Conservation (phyloP, 2,797 vertebrate species). For the Notamacropus eugenii region DNA sequence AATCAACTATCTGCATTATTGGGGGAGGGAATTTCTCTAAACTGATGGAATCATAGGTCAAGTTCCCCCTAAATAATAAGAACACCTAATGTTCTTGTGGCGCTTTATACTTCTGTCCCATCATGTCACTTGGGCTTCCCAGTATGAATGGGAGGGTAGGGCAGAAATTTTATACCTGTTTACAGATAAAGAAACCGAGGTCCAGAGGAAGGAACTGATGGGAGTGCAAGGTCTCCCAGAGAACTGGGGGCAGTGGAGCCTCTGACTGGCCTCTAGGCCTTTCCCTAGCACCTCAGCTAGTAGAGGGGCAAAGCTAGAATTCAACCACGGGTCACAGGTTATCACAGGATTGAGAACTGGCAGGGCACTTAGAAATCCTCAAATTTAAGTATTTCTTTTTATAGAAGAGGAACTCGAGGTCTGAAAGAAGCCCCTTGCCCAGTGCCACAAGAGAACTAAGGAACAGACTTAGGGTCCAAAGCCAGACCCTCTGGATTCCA, state of each 20-base stretch:
- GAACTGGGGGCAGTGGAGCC: neutral
- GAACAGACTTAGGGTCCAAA: slow-evolving; percentile 46
- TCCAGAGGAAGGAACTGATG: neutral
- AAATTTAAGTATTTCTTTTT: neutral
- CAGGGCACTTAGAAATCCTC: neutral
- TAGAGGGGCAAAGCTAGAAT: neutral
- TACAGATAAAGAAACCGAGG: neutral
- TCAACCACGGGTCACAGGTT: neutral
- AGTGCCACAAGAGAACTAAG: slow-evolving; percentile 14
- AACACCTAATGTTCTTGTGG: neutral
- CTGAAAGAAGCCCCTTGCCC: slow-evolving; percentile 44
- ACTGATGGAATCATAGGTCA: neutral
- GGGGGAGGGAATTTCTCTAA: neutral
- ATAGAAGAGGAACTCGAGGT: slow-evolving; percentile 30
- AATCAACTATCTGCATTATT: neutral
- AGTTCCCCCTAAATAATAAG: neutral
- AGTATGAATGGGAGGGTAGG: neutral
- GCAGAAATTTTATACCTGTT: neutral
- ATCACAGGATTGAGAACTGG: neutral
- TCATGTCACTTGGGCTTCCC: neutral
- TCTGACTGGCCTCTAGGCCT: neutral
- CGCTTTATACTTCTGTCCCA: neutral
- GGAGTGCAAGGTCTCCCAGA: neutral
- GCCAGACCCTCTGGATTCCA: slow-evolving; percentile 30
- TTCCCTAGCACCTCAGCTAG: neutral